Evolutionary conservation across 1,140 invertebrate genomes (phyloP).

Genomic region (Ganaspis sp.): DNA sequence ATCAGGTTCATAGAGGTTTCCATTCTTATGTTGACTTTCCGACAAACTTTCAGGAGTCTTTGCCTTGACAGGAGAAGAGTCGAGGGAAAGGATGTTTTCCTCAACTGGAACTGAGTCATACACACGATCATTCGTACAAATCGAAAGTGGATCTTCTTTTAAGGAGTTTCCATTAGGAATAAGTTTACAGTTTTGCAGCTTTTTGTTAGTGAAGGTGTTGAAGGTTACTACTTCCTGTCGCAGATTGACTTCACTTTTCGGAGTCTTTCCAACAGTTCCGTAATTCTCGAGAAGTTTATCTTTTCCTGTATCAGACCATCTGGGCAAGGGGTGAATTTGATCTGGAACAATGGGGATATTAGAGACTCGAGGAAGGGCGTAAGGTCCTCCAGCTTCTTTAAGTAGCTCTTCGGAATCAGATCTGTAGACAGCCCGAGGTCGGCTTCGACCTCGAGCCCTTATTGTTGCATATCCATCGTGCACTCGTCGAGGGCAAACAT

Average conservation of each 20-base stretch:
- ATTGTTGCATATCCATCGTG: constrained; percentile 90
- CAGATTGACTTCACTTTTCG: constrained; percentile 31
- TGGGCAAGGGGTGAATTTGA: constrained; percentile 52
- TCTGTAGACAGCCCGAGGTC: constrained; percentile 65
- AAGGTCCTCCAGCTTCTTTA: constrained; percentile 59
- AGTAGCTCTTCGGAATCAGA: constrained; percentile 68
- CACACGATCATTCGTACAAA: constrained; percentile 39
- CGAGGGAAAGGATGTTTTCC: background rate
- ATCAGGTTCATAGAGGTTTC: background rate
- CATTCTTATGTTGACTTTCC: background rate
- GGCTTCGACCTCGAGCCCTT: constrained; percentile 75
- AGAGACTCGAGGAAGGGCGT: constrained; percentile 54
- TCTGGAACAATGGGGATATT: constrained; percentile 50
- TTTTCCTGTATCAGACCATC: constrained; percentile 51
- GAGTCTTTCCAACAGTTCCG: constrained; percentile 52
- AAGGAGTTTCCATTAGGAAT: constrained; percentile 24
- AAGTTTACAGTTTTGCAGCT: constrained; percentile 17
- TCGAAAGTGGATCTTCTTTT: constrained; percentile 8
- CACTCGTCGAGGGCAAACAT: constrained; percentile 79
- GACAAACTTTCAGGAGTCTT: background rate
- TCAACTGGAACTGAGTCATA: constrained; percentile 52
- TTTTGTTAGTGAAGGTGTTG: constrained; percentile 63
- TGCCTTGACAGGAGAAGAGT: background rate
- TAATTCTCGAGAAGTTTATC: constrained; percentile 63
- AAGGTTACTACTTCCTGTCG: constrained; percentile 50